Evolutionary conservation across 2,888 invertebrate species (phyloP), one percentile per base, ranked within the genome.

Genomic region (Athripsodes cinereus): DNA sequence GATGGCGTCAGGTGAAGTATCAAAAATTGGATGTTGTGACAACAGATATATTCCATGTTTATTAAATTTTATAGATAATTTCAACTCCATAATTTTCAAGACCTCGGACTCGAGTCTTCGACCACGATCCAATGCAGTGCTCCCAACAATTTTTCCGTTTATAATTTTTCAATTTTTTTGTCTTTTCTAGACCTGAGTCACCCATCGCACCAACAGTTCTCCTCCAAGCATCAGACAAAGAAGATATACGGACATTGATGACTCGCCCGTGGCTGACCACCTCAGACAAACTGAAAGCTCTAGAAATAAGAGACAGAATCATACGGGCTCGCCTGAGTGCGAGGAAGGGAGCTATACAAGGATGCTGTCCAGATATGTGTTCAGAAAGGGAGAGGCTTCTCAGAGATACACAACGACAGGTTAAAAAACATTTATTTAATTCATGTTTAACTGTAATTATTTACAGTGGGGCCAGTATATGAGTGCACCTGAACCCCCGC

Each of bases 331-430:
- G 81, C 0, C 79, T 83, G 31, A 75, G 84, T 16, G 80, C 75
- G 55, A 78, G 81, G 11, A 81, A 82, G 0, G 81, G 80, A 21
- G 80, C 83, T 16, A 87, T 84, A 0, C 79, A 82, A 59, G 97
- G 96, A 13, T 88, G 89, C 1, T 98, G 97, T 70, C 89, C 86
- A 0, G 97, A 98, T 70, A 97, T 98, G 97, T 98, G 98, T 69
- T 96, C 97, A 0, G 97, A 98, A 72, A 96, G 93, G 69, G 97
- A 98, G 70, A 78, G 97, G 22, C 81, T 94, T 60, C 83, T 89
- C 72, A 78, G 92, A 18, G 88, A 88, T 68, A 82, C 85, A 22
- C 86, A 89, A 68, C 84, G 88, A 66, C 90, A 90, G 75, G 85
- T 88, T 64, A 68, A 66, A 19, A 13, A 16, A 44, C 5, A 44